Evolutionary conservation across 2,888 invertebrate species (phyloP).

Genomic region (Lycophotia porphyrea): DNA sequence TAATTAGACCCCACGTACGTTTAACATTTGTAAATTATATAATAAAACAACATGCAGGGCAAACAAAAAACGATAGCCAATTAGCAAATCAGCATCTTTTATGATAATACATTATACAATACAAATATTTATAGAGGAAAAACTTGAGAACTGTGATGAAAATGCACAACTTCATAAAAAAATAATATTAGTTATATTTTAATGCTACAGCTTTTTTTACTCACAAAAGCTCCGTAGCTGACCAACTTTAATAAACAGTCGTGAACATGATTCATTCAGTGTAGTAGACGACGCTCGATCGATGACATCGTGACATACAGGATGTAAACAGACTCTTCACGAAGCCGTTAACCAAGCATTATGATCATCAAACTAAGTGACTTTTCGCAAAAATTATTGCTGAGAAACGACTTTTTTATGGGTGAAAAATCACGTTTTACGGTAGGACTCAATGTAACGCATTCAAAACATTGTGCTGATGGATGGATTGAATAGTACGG

Average conservation of each 20-base stretch:
- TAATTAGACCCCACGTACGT: background rate
- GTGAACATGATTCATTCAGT: background rate
- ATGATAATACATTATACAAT: background rate
- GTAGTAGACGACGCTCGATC: background rate
- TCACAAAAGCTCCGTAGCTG: background rate
- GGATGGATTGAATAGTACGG: no score
- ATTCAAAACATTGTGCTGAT: no score
- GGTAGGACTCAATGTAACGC: no score
- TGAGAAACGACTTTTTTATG: no score
- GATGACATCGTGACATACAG: background rate
- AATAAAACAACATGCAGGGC: background rate
- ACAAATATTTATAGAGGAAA: background rate
- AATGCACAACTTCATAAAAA: background rate
- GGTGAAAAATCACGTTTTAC: no score
- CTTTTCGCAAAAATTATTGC: no score
- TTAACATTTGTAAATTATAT: background rate
- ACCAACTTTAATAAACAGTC: background rate
- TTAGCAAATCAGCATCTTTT: background rate
- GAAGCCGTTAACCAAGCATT: no score
- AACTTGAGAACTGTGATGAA: background rate
- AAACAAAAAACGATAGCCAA: background rate
- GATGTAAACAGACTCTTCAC: no score
- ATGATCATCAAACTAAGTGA: no score
- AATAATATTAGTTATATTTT: background rate
- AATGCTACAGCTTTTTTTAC: background rate